Conservation (phyloP, 2,113 vertebrate species). For the Elephas maximus region DNA sequence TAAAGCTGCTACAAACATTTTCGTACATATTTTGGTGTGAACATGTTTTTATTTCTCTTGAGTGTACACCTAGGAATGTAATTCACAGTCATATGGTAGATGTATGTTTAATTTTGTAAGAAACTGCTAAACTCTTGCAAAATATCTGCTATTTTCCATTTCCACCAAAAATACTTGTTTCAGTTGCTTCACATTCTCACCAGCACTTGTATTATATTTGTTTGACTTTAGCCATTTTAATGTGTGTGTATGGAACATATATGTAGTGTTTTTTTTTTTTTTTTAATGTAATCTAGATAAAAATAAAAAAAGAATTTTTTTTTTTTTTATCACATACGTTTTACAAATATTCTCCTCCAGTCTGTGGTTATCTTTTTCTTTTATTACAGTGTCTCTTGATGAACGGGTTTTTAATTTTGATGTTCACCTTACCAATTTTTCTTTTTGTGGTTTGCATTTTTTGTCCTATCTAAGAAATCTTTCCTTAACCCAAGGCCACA, state of each 20-base stretch:
- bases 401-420: too few species aligned
- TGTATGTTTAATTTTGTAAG: background rate
- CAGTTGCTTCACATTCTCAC: background rate
- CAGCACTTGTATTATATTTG: background rate
- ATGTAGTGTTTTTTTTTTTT: too few species aligned
- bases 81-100: background rate
- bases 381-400: too few species aligned
- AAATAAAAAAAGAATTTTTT: too few species aligned
- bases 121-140: background rate
- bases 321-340: too few species aligned
- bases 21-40: background rate
- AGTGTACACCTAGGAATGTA: background rate
- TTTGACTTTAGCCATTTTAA: conserved; percentile 45
- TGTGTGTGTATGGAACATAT: background rate
- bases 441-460: background rate
- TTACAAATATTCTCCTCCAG: too few species aligned
- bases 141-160: background rate
- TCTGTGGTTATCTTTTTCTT: too few species aligned
- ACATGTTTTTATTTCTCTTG: background rate
- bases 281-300: too few species aligned
- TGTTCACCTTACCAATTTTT: too few species aligned
- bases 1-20: background rate
- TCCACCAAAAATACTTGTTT: background rate
- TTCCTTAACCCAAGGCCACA: background rate
- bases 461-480: background rate